Percentiles rank a stretch among this genome's conserved stretches.
Conservation (phyloP, 2,888 invertebrate species). For the Pristionchus arcanus region DNA sequence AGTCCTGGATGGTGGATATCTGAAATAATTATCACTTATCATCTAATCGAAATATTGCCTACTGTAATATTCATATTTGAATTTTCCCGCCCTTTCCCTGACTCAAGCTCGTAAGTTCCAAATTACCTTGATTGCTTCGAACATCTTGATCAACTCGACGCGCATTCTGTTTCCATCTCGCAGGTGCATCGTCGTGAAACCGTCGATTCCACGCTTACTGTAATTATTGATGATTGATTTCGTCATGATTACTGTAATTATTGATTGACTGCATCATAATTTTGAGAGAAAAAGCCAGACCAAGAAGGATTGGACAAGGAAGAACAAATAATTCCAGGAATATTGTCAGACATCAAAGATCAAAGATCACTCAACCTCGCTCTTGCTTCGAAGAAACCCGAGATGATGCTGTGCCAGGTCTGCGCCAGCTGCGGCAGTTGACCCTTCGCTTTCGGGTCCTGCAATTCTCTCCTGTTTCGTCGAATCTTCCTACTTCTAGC, state of each 20-base stretch:
- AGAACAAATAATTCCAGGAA: no score
- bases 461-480: neutral
- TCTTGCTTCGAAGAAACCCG: neutral
- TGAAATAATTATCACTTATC: neutral
- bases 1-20: slow-evolving; percentile 47
- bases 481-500: neutral
- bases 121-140: slow-evolving; percentile 52
- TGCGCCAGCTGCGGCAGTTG: slow-evolving; percentile 16
- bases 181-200: slow-evolving; percentile 39
- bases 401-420: slow-evolving; percentile 39
- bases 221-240: neutral
- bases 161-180: slow-evolving; percentile 53
- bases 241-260: neutral
- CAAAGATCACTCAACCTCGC: slow-evolving; percentile 25
- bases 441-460: neutral
- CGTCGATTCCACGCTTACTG: slow-evolving; percentile 45
- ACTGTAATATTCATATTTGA: no score
- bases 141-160: slow-evolving; percentile 54
- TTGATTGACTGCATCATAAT: neutral
- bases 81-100: no score
- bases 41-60: neutral
- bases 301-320: no score
- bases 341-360: neutral
- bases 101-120: neutral
- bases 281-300: neutral